phyloP scores from a whole-genome alignment of 2,888 invertebrate genomes.

The Lapara coniferarum region DNA sequence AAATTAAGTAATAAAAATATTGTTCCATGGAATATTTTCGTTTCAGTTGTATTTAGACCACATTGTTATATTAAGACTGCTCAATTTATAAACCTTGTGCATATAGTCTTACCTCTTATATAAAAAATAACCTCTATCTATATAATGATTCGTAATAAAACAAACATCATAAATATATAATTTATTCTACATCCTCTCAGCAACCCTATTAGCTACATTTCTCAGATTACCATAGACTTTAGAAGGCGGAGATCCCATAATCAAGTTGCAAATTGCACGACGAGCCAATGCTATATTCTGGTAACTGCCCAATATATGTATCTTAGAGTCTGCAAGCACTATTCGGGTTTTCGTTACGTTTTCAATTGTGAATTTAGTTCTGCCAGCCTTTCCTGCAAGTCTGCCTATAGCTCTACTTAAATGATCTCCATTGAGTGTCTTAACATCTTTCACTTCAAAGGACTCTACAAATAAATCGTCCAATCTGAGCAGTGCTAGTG shows the following conservation, averaged over 20 bases:
- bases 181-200: conserved; percentile 88
- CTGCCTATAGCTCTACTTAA: conserved; percentile 98
- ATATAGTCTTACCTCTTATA: too few species aligned
- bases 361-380: conserved; percentile 99
- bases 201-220: conserved; percentile 91
- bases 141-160: conserved; percentile 34
- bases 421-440: conserved; percentile 97
- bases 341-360: conserved; percentile 99
- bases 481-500: conserved; percentile 94
- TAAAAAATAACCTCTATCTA: too few species aligned
- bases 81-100: too few species aligned
- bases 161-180: conserved; percentile 50
- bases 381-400: conserved; percentile 97
- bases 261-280: conserved; percentile 97
- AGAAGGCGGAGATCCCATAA: conserved; percentile 97
- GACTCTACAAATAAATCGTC: conserved; percentile 99
- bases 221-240: conserved; percentile 98
- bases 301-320: conserved; percentile 98
- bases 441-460: conserved; percentile 98
- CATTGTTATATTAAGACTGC: too few species aligned
- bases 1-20: too few species aligned
- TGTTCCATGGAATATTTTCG: too few species aligned
- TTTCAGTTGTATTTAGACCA: too few species aligned
- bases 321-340: conserved; percentile 97
- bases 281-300: conserved; percentile 98